These are phyloP conservation scores for Steinernema feltiae DNA, from an alignment of 1,140 invertebrate genomes.

Conservation along the genomic window DNA sequence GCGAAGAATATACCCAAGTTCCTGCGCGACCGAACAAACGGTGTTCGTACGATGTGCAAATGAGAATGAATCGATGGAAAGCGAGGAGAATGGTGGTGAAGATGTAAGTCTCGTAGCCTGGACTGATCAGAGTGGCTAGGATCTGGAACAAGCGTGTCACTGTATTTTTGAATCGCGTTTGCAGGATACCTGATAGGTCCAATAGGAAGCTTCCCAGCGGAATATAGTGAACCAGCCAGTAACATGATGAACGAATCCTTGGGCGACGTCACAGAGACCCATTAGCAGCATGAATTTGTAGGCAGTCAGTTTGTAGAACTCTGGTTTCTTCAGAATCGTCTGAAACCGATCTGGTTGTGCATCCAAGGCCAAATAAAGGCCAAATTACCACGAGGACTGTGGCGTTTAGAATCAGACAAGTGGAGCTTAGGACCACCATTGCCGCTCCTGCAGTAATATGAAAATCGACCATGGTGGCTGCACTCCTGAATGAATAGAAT, in stretches of 20 bases:
- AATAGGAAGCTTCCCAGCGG: not conserved
- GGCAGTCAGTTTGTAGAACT: not conserved
- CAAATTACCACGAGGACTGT: too few species aligned
- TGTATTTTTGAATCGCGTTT: too few species aligned
- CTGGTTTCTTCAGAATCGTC: not conserved
- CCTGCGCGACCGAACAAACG: too few species aligned
- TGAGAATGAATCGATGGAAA: not conserved
- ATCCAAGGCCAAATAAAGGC: too few species aligned
- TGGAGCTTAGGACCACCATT: too few species aligned
- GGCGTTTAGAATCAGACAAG: too few species aligned
- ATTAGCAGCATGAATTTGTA: slow-evolving; percentile 1
- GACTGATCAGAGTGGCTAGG: not conserved
- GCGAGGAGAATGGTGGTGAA: not conserved
- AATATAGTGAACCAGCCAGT: not conserved
- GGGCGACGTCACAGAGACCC: not conserved
- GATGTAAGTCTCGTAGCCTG: not conserved
- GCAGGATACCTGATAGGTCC: not conserved
- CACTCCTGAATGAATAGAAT: too few species aligned
- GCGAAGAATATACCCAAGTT: too few species aligned
- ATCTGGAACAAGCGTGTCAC: not conserved
- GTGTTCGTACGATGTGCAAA: not conserved
- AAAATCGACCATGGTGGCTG: too few species aligned
- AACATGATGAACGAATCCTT: not conserved
- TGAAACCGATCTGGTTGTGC: not conserved
- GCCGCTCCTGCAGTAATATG: too few species aligned